Conservation (phyloP, 2,797 vertebrate genomes). For the Chaetodon trifasciatus region DNA sequence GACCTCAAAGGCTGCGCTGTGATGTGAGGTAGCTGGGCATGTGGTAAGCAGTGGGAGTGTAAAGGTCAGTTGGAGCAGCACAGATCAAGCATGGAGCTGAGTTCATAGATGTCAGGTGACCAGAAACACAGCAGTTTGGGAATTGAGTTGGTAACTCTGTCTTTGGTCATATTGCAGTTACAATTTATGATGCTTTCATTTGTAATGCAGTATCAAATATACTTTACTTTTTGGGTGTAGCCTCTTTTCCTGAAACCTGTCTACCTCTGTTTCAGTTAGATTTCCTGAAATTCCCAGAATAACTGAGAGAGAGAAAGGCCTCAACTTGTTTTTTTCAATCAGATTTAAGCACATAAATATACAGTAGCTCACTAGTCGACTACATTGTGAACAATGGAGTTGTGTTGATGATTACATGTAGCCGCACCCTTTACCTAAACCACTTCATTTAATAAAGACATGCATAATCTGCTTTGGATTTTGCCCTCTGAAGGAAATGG, state of each 20-base stretch:
- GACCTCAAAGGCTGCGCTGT: constrained; percentile 74
- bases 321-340: constrained; percentile 55
- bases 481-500: constrained; percentile 23
- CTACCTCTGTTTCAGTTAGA: constrained; percentile 8
- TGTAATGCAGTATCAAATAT: constrained; percentile 11
- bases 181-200: background rate
- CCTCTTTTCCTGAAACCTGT: constrained; percentile 18
- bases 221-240: constrained; percentile 31
- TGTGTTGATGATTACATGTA: constrained; percentile 47
- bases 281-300: constrained; percentile 32
- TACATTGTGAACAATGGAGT: constrained; percentile 49
- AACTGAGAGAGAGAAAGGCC: constrained; percentile 31
- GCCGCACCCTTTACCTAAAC: constrained; percentile 57
- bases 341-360: constrained; percentile 61
- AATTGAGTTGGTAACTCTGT: background rate
- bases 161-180: background rate
- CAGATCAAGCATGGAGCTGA: constrained; percentile 63
- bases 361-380: constrained; percentile 48
- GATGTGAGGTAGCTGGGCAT: constrained; percentile 74
- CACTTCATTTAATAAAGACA: constrained; percentile 50
- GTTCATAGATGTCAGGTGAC: constrained; percentile 67
- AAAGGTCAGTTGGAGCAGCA: constrained; percentile 64
- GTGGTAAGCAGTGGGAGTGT: constrained; percentile 63
- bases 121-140: constrained; percentile 25
- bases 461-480: constrained; percentile 55